A percentile compares a stretch with the other conserved stretches of the same genome.
phyloP scores from a whole-genome alignment of 2,888 invertebrate genomes.

The Heliconius ismenius region DNA sequence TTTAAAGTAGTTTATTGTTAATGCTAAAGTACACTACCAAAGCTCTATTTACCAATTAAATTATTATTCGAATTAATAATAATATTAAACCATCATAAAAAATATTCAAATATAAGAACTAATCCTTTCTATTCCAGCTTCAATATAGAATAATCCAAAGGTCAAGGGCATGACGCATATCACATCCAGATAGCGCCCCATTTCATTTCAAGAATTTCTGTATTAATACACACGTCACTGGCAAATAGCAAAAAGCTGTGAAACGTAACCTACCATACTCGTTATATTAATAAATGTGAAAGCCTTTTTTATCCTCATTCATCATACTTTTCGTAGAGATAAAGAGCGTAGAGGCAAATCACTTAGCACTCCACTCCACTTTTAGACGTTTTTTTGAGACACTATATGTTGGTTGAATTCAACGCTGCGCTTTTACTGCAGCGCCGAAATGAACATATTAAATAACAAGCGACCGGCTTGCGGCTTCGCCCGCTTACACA shows the following conservation, averaged over 20 bases:
- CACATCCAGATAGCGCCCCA: slow-evolving; percentile 19
- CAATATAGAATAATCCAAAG: slow-evolving; percentile 20
- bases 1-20: too few species aligned
- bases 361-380: background rate
- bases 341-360: background rate
- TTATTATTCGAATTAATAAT: too few species aligned
- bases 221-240: slow-evolving; percentile 10
- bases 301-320: background rate
- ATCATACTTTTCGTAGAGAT: background rate
- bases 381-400: background rate
- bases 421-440: background rate
- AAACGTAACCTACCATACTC: background rate
- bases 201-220: slow-evolving; percentile 25
- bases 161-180: slow-evolving; percentile 16
- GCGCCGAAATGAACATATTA: background rate
- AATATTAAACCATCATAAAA: background rate
- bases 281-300: background rate
- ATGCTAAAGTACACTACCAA: too few species aligned
- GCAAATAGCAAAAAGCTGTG: slow-evolving; percentile 8
- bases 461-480: too few species aligned
- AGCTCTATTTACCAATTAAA: too few species aligned
- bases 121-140: background rate
- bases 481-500: too few species aligned
- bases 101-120: background rate
- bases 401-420: background rate